Percentiles rank a stretch among this genome's conserved stretches.
These are phyloP conservation scores for Falco columbarius DNA, from an alignment of 2,797 vertebrate species.

Conservation along the genomic window DNA sequence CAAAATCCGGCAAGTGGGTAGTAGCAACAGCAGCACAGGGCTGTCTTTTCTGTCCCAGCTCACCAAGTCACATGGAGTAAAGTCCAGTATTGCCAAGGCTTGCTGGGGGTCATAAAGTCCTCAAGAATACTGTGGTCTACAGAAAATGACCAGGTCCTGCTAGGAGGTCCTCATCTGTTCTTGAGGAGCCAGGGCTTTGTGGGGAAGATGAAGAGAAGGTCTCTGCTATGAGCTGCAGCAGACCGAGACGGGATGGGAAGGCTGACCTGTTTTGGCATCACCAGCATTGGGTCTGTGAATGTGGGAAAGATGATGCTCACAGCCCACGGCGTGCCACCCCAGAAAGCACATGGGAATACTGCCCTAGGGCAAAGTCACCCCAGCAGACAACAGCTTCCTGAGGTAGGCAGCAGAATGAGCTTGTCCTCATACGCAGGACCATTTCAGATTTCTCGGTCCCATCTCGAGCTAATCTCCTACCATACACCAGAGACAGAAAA, in stretches of 20 bases:
- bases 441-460: background rate
- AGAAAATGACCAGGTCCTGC: background rate
- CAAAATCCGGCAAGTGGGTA: background rate
- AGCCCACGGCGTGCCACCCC: rapidly evolving
- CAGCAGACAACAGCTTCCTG: background rate
- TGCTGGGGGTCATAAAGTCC: background rate
- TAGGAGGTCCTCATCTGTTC: background rate
- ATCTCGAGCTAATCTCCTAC: background rate
- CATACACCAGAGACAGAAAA: background rate
- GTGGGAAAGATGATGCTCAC: background rate
- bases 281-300: background rate
- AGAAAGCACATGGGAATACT: background rate
- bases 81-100: background rate
- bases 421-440: background rate
- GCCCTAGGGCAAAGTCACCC: background rate
- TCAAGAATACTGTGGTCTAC: background rate
- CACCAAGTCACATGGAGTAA: rapidly evolving
- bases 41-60: background rate
- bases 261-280: background rate
- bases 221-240: background rate
- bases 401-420: background rate
- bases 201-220: background rate
- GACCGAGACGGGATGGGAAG: background rate
- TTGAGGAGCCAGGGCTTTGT: background rate
- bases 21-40: background rate